Percentiles rank a stretch among this genome's conserved stretches.
Conservation (phyloP, 2,113 vertebrate genomes). For the Murina feae region DNA sequence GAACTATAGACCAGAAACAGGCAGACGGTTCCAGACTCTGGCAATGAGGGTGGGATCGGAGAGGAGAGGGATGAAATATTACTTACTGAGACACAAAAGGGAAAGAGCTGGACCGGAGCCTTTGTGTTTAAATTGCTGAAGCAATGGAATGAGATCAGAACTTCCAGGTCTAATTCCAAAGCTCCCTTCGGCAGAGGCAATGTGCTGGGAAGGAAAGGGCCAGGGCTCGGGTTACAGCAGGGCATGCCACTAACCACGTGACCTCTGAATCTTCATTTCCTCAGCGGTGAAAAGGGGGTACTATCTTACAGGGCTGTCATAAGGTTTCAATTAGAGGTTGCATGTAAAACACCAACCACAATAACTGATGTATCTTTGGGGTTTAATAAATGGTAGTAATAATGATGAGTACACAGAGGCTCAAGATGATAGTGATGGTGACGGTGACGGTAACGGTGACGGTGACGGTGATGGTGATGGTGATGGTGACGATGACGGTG, state of each 20-base stretch:
- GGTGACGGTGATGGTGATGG: no score
- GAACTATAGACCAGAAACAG: slow-evolving; percentile 78
- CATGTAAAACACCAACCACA: background rate
- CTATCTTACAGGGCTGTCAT: background rate
- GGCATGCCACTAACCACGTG: background rate
- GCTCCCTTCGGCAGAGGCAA: slow-evolving; percentile 28
- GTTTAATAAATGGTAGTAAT: background rate
- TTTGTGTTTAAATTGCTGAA: slow-evolving; percentile 73
- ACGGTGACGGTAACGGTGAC: no score
- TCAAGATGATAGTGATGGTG: background rate
- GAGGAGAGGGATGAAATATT: slow-evolving; percentile 80
- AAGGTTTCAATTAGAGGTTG: background rate
- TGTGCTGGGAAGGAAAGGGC: background rate
- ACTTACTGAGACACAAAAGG: slow-evolving; percentile 79
- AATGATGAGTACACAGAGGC: background rate
- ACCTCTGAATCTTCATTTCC: slow-evolving; percentile 31
- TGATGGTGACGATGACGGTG: background rate
- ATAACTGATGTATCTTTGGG: background rate
- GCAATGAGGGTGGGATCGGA: slow-evolving; percentile 79
- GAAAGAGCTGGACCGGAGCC: slow-evolving; percentile 74
- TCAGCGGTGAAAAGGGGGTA: background rate
- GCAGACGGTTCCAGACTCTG: slow-evolving; percentile 78
- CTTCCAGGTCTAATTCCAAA: slow-evolving; percentile 69
- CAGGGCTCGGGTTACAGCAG: slow-evolving; percentile 1
- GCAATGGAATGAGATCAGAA: slow-evolving; percentile 75